phyloP scores from a whole-genome alignment of 2,113 vertebrate species.

The Pygoscelis adeliae region DNA sequence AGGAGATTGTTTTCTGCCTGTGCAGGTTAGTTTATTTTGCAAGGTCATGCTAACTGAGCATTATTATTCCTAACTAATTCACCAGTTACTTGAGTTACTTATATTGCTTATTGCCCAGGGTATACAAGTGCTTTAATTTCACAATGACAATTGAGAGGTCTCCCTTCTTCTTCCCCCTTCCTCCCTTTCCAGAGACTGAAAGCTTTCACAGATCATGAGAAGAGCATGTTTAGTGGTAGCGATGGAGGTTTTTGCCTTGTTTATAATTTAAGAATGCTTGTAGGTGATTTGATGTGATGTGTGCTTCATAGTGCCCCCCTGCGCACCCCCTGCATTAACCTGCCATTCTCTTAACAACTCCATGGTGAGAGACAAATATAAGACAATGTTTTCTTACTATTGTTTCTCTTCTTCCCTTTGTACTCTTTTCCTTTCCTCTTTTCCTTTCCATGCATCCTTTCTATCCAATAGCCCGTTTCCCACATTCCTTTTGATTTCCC shows the following conservation, averaged over 20 bases:
- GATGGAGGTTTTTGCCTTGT: background rate
- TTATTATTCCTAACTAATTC: background rate
- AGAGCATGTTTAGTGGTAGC: background rate
- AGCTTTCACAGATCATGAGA: background rate
- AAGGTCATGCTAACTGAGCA: background rate
- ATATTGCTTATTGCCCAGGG: background rate
- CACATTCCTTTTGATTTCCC: background rate
- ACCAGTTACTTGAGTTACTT: background rate
- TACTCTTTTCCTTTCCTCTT: background rate
- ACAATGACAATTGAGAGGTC: background rate
- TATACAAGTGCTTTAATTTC: background rate
- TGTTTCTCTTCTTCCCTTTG: conserved; percentile 18
- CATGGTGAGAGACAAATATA: background rate
- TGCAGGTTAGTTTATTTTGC: background rate
- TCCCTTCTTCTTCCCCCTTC: background rate
- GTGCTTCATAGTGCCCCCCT: background rate
- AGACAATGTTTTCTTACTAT: background rate
- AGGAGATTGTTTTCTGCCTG: background rate
- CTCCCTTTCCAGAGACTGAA: background rate
- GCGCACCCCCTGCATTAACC: background rate
- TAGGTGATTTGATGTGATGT: background rate
- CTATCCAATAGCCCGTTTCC: background rate
- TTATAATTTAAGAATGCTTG: background rate
- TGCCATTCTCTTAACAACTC: background rate
- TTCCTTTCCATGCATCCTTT: background rate